Base-by-base conservation (phyloP, 2,113 vertebrate species). In the Eurypyga helias region DNA sequence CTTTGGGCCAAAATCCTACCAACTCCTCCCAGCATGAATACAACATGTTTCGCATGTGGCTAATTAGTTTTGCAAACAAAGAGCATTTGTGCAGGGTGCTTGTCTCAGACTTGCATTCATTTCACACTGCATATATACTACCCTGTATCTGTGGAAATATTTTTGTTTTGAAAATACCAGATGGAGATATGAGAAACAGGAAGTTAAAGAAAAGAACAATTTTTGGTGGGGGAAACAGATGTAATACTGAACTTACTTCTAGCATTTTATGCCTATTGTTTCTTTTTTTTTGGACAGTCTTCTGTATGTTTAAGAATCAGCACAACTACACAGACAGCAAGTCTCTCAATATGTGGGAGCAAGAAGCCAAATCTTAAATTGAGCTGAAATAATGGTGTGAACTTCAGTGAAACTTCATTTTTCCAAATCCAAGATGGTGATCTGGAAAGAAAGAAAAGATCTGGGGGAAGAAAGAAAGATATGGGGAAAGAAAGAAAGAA, bases 31-130 rank as follows among this genome's bases (percentile, higher is more conserved):
- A 83, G 48, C 23, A 33, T 55, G 66, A 67, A 76, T 75, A 25
- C 45, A 62, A 4, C 3, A 0, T 75, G 11, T 90, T 85, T 82
- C n/a, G 60, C 85, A 83, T 29, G 19, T 55, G 62, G 66, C 61
- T 36, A 76, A 83, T 79, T 79, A 83, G 85, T 90, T 92, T 93
- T 82, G 31, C 43, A 93, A 87, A 83, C 31, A 46, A 95, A 78
- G n/a, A 92, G 28, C 55, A 76, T 85, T 51, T 92, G 61, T 87
- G 51, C 16, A 49, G 43, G 31, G 19, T 87, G 34, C 11, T 38
- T 26, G 31, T 89, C 64, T 93, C 49, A 77, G 65, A 57, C 52
- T 49, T 90, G 2, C 73, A 62, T 92, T 67, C 1, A 62, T 91
- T 78, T 93, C 65, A 92, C 48, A 36, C 65, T 73, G 28, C 24